phyloP scores from a whole-genome alignment of 2,113 vertebrate species.

The Oryzias curvinotus region DNA sequence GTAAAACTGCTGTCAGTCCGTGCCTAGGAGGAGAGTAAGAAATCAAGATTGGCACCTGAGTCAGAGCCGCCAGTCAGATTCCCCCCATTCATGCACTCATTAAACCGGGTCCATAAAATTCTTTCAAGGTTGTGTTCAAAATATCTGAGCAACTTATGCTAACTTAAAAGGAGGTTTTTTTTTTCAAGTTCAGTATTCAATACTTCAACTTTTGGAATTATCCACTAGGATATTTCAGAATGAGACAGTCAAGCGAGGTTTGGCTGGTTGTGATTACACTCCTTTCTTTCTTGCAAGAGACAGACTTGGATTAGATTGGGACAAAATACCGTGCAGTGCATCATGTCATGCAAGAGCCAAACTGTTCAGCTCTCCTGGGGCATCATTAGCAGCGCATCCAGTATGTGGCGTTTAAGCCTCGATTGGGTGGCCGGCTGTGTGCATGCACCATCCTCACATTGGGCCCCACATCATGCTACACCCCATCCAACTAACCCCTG shows the following conservation, averaged over 20 bases:
- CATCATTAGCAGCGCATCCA: slow-evolving; percentile 64
- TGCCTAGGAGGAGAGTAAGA: slow-evolving; percentile 33
- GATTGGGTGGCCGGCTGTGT: slow-evolving; percentile 35
- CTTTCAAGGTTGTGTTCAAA: slow-evolving; percentile 5
- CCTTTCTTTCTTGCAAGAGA: slow-evolving; percentile 1
- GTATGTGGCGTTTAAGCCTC: slow-evolving; percentile 51
- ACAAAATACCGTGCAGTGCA: slow-evolving; percentile 22
- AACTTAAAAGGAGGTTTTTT: not conserved
- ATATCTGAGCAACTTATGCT: not conserved
- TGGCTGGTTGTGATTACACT: slow-evolving; percentile 11
- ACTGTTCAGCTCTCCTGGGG: slow-evolving; percentile 56
- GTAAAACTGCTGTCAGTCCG: slow-evolving; percentile 45
- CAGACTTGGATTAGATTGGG: slow-evolving; percentile 21
- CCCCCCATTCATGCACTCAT: not conserved
- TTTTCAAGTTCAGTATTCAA: not conserved
- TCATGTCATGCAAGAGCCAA: slow-evolving; percentile 50
- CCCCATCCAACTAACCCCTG: slow-evolving; percentile 39
- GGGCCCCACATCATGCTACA: slow-evolving; percentile 40
- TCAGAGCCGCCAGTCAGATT: slow-evolving; percentile 28
- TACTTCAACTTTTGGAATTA: slow-evolving; percentile 1
- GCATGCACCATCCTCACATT: slow-evolving; percentile 37
- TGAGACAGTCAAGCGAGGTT: slow-evolving; percentile 16
- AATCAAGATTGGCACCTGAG: slow-evolving; percentile 37
- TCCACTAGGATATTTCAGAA: slow-evolving; percentile 11
- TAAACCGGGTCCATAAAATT: not conserved